Base-by-base conservation (phyloP, 64 coral and sea anemone species). In the Catalaphyllia jardinei region DNA sequence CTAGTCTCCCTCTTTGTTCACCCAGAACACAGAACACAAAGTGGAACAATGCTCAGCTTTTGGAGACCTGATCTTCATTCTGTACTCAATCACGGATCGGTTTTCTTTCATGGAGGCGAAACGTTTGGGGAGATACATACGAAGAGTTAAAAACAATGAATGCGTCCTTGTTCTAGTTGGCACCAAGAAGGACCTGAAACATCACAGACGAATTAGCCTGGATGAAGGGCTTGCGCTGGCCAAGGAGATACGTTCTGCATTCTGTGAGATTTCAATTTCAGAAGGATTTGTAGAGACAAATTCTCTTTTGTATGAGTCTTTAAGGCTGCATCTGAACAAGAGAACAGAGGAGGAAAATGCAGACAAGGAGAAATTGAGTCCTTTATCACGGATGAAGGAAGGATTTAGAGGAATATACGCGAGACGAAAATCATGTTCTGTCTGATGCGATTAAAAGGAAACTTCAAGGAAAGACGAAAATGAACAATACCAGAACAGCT, bases 261-360 rank as follows among this genome's bases (percentile, higher is more conserved):
- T 96, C 87, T 90, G 90, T 33, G 87, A 96, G 79, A 96, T 96
- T 65, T 96, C 95, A 12, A 93, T 88, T 52, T 86, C 92, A 4
- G 95, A 96, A 25, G 95, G 95, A 19, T 96, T 87, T 28, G 77
- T 79, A 10, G 95, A 96, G 52, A 93, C 95, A 0, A 84, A 89
- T 69, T 88, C 86, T 50, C 63, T 96, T 38, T 69, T 96, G 24
- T 75, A 83, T 19, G 95, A 93, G 31, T 79, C 86, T 30, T 55
- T 92, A 20, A 75, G 75, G 29, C 60, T 78, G 62, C 75, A 79
- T 59, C 4, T 92, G 28, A 81, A 87, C 54, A 75, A 75, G 0
- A 85, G 14, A 51, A 46, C 38, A 19, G 31, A 16, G 62, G 62
- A 85, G 3, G 81, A 69, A 71, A 85, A 71, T 71, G 62, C 30